phyloP scores from a whole-genome alignment of 1,140 invertebrate species.

The Drosophila pruinosa region DNA sequence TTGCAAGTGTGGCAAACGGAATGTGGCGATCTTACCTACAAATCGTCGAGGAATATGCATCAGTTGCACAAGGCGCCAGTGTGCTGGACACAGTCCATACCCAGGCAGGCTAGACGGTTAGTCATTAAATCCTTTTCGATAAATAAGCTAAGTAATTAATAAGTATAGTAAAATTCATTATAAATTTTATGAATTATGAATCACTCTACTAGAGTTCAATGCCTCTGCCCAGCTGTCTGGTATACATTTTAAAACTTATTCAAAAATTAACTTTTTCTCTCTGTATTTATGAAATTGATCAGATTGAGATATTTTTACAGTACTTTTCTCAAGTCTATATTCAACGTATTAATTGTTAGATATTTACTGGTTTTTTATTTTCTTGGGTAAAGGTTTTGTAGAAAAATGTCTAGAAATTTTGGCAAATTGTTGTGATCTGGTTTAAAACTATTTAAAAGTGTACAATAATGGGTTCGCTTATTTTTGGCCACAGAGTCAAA shows the following conservation, averaged over 20 bases:
- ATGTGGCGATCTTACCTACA: conserved; percentile 78
- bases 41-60: conserved; percentile 79
- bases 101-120: conserved; percentile 82
- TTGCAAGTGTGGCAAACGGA: conserved; percentile 81
- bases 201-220: too few relatives aligned
- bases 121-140: conserved; percentile 11
- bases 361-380: not conserved
- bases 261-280: not conserved
- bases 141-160: too few relatives aligned
- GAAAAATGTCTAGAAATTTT: conserved; percentile 20
- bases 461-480: conserved; percentile 71
- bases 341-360: too few relatives aligned
- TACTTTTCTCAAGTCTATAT: too few relatives aligned
- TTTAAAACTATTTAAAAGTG: conserved; percentile 56
- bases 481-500: conserved; percentile 73
- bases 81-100: conserved; percentile 82
- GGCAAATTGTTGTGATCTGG: conserved; percentile 27
- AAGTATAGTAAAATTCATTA: too few relatives aligned
- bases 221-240: too few relatives aligned
- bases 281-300: not conserved
- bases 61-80: conserved; percentile 80
- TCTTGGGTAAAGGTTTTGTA: not conserved
- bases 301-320: too few relatives aligned
- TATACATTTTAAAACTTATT: too few relatives aligned
- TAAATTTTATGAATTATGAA: too few relatives aligned